A percentile compares a stretch with the other conserved stretches of the same genome.
Conservation (phyloP, 2,888 invertebrate species). For the Bombylius major region DNA sequence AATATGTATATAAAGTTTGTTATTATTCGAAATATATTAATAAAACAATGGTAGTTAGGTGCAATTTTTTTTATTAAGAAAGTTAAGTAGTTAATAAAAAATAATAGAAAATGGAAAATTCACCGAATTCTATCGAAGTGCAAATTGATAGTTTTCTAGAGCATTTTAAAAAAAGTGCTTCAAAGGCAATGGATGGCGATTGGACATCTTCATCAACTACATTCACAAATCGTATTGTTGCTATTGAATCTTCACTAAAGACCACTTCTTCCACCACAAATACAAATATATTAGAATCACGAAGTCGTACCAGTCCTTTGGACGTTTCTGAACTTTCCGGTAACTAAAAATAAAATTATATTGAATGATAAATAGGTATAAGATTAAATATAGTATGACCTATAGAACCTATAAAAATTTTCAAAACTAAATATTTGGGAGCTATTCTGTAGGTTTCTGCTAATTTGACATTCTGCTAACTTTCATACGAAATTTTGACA, state of each 20-base stretch:
- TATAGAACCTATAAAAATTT: too few relatives aligned
- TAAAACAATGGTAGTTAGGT: too few relatives aligned
- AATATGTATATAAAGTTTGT: too few relatives aligned
- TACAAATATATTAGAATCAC: conserved; percentile 14
- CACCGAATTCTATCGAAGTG: conserved; percentile 62
- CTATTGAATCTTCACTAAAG: conserved; percentile 11
- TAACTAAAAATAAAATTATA: conserved; percentile 6
- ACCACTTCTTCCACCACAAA: conserved; percentile 10
- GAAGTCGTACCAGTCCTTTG: conserved; percentile 30
- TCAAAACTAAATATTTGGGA: too few relatives aligned
- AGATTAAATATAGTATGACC: too few relatives aligned
- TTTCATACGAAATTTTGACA: too few relatives aligned
- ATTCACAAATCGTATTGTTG: background rate
- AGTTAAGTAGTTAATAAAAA: too few relatives aligned
- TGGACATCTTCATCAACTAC: conserved; percentile 29
- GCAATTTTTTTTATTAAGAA: too few relatives aligned
- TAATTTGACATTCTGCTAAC: too few relatives aligned
- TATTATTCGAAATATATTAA: too few relatives aligned
- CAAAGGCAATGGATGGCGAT: conserved; percentile 58
- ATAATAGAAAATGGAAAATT: conserved; percentile 29
- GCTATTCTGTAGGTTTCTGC: too few relatives aligned
- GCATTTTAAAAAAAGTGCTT: conserved; percentile 68
- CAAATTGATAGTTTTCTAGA: conserved; percentile 76
- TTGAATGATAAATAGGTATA: too few relatives aligned
- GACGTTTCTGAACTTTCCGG: conserved; percentile 29